Conservation (phyloP, 1,140 invertebrate genomes). For the Nasonia giraulti region DNA sequence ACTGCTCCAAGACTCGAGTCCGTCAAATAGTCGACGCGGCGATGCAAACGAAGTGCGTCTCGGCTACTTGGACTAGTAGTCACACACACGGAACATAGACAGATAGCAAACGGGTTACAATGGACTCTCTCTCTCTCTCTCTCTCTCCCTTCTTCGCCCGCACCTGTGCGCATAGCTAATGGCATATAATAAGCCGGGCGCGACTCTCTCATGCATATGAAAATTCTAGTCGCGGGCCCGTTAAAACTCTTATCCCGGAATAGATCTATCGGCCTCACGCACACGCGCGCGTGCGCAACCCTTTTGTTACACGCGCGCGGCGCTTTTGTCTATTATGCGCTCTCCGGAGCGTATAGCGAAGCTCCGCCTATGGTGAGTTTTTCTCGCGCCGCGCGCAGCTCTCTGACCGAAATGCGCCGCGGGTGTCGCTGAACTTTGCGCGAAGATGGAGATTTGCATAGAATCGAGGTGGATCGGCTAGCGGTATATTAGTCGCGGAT, state of each 20-base stretch:
- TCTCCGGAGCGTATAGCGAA: background rate
- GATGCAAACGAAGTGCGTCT: background rate
- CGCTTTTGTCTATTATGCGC: too few relatives aligned
- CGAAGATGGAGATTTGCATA: slow-evolving; percentile 18
- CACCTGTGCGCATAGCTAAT: slow-evolving; percentile 73
- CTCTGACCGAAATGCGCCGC: background rate
- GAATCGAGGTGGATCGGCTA: background rate
- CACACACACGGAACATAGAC: too few relatives aligned
- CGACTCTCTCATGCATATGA: slow-evolving; percentile 72
- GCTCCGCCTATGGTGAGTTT: slow-evolving; percentile 45
- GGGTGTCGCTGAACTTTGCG: background rate
- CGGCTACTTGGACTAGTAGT: background rate
- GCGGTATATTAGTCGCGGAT: background rate
- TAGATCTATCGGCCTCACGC: slow-evolving; percentile 62
- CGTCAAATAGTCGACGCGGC: too few relatives aligned
- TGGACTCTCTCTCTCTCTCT: slow-evolving; percentile 26
- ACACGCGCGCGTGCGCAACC: slow-evolving; percentile 47
- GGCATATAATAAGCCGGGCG: slow-evolving; percentile 67
- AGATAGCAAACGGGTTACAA: background rate
- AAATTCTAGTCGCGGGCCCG: slow-evolving; percentile 62
- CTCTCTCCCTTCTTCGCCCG: slow-evolving; percentile 14
- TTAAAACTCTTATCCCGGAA: slow-evolving; percentile 63
- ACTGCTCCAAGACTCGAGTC: too few relatives aligned
- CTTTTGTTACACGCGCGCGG: too few relatives aligned
- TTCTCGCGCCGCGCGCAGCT: background rate